Evolutionary conservation across 1,140 invertebrate genomes (phyloP).

Genomic region (Heterodera schachtii): DNA sequence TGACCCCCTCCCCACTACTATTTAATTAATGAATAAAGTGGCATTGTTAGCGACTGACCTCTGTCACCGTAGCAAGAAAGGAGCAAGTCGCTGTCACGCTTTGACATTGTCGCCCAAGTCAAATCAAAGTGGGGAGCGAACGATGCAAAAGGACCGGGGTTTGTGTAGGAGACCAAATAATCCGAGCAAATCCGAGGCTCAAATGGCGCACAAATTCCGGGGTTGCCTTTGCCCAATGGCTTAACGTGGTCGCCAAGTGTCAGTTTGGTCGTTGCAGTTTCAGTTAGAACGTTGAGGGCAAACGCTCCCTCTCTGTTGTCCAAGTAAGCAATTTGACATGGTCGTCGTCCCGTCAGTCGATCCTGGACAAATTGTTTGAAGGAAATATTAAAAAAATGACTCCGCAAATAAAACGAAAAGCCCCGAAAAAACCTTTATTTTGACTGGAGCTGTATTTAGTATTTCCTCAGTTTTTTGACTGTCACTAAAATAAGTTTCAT

Average conservation of each 20-base stretch:
- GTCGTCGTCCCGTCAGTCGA: conserved; percentile 34
- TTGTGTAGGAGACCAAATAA: conserved; percentile 68
- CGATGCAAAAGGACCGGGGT: conserved; percentile 90
- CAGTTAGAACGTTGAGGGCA: conserved; percentile 42
- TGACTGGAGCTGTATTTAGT: neutral
- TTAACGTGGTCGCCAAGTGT: conserved; percentile 47
- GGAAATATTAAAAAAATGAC: too few relatives aligned
- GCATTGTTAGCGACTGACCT: neutral
- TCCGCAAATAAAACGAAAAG: too few relatives aligned
- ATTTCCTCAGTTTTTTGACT: neutral
- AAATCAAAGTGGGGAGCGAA: conserved; percentile 93
- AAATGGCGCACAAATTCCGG: conserved; percentile 32
- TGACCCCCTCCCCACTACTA: too few relatives aligned
- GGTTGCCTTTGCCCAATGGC: conserved; percentile 42
- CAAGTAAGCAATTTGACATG: conserved; percentile 48
- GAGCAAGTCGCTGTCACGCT: conserved; percentile 88
- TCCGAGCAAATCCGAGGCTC: conserved; percentile 37
- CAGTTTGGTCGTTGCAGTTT: neutral
- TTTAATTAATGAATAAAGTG: too few relatives aligned
- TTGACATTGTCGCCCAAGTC: conserved; percentile 87
- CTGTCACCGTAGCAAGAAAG: conserved; percentile 85
- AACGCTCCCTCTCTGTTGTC: conserved; percentile 48
- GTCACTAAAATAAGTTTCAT: conserved; percentile 3
- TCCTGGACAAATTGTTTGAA: conserved; percentile 10
- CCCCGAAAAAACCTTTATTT: neutral